Evolutionary conservation across 2,888 invertebrate species (phyloP), one percentile per base, ranked within the genome.

Genomic region (Lithosia quadra): DNA sequence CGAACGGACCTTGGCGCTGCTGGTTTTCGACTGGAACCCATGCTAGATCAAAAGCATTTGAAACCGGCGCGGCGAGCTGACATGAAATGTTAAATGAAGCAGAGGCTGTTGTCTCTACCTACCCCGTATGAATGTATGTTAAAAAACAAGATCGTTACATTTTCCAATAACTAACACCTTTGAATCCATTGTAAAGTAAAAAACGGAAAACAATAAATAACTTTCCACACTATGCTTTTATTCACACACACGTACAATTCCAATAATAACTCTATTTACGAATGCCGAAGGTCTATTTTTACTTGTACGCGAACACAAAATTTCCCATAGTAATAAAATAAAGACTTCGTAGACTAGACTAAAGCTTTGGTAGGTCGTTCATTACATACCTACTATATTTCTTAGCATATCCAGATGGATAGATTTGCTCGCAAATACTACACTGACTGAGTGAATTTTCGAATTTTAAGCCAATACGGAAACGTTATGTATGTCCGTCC

Each of bases 371-470:
- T 65, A 75, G 69, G 74, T 28, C 21, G 65, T 69, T 79, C 75
- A 79, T 71, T 79, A n/a, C n/a, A n/a, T n/a, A 5, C 28, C 28
- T 28, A 78, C 73, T 69, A 63, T 49, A 73, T 69, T 71, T 62
- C 63, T 72, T 22, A 11, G 62, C 33, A 65, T 34, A 34, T 56
- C 18, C 57, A 65, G 61, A 57, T 57, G 62, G 28, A 55, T 64
- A 61, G 28, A 39, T 39, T 24, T 66, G 70, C 71, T 67, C 68
- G 73, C 73, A 72, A 74, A 69, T 61, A 69, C 68, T 68, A 78
- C 71, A 64, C 8, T 36, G 60, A 15, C 58, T 55, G n/a, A 58
- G 21, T 70, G n/a, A 4, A 28, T 2, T 28, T 72, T 68, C n/a
- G 64, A 15, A 34, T n/a, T 0, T 49, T 49, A 18, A 18, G 18